Evolutionary conservation across 53 echinoderm and acorn worm species (phyloP).

Genomic region (Actinopyga echinites): DNA sequence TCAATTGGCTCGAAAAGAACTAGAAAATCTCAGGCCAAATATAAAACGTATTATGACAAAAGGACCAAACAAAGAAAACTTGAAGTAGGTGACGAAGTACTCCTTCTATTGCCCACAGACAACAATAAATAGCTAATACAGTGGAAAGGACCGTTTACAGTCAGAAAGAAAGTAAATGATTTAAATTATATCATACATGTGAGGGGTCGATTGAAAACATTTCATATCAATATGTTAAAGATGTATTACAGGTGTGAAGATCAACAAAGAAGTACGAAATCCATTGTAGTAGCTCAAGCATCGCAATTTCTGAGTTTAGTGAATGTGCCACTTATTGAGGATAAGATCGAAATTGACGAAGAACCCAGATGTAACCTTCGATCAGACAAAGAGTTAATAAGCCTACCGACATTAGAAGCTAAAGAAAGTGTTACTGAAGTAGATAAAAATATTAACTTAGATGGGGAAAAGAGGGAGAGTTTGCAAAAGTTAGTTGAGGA

Average conservation of each 20-base stretch:
- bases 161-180: slow-evolving; percentile 32
- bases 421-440: too few species aligned
- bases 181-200: slow-evolving; percentile 45
- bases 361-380: too few species aligned
- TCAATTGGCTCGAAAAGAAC: background rate
- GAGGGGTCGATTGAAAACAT: slow-evolving; percentile 50
- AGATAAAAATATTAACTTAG: too few species aligned
- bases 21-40: background rate
- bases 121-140: slow-evolving; percentile 45
- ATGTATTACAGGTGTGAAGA: background rate
- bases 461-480: too few species aligned
- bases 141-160: slow-evolving; percentile 56
- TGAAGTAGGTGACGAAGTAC: background rate
- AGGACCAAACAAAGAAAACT: background rate
- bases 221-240: slow-evolving; percentile 65
- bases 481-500: too few species aligned
- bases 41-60: background rate
- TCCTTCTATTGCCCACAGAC: slow-evolving; percentile 50
- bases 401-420: too few species aligned
- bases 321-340: too few species aligned
- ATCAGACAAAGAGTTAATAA: too few species aligned
- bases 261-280: too few species aligned
- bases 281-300: too few species aligned
- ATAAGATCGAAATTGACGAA: too few species aligned
- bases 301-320: too few species aligned